A percentile compares a stretch with the other conserved stretches of the same genome.
phyloP scores from a whole-genome alignment of 2,888 invertebrate species.

The Eremobia ochroleuca region DNA sequence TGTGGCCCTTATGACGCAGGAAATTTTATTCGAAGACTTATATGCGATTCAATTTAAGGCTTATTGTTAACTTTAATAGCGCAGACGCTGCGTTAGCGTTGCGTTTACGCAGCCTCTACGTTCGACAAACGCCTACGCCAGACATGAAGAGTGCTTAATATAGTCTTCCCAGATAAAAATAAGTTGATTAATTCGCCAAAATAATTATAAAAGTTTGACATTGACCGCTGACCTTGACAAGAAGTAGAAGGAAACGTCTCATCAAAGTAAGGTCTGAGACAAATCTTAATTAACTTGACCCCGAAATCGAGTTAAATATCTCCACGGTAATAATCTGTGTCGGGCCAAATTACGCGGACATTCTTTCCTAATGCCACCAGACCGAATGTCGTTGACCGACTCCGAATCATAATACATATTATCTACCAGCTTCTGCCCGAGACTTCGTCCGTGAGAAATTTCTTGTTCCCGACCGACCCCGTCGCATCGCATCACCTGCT shows the following conservation, averaged over 20 bases:
- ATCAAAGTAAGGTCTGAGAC: conserved; percentile 40
- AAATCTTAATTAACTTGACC: conserved; percentile 44
- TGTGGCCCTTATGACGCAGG: conserved; percentile 26
- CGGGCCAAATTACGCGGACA: neutral
- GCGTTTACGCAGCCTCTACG: neutral
- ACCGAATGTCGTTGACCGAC: neutral
- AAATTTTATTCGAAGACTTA: neutral
- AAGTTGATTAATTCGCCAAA: conserved; percentile 3
- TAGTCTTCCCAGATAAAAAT: neutral
- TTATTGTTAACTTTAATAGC: conserved; percentile 4
- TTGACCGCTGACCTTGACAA: conserved; percentile 49
- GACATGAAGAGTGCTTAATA: neutral
- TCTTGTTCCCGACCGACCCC: neutral
- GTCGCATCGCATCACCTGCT: neutral
- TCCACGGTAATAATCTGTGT: conserved; percentile 28
- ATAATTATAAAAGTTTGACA: conserved; percentile 13
- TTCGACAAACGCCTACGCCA: neutral
- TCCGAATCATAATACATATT: conserved; percentile 21
- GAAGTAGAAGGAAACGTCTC: conserved; percentile 49
- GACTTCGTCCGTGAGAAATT: neutral
- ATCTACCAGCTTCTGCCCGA: neutral
- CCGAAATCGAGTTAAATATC: conserved; percentile 33
- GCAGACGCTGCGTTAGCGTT: neutral
- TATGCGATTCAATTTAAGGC: conserved; percentile 5
- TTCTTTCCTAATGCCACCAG: conserved; percentile 9